Conservation (phyloP, 2,113 vertebrate genomes). For the Pomatorhinus ruficollis region DNA sequence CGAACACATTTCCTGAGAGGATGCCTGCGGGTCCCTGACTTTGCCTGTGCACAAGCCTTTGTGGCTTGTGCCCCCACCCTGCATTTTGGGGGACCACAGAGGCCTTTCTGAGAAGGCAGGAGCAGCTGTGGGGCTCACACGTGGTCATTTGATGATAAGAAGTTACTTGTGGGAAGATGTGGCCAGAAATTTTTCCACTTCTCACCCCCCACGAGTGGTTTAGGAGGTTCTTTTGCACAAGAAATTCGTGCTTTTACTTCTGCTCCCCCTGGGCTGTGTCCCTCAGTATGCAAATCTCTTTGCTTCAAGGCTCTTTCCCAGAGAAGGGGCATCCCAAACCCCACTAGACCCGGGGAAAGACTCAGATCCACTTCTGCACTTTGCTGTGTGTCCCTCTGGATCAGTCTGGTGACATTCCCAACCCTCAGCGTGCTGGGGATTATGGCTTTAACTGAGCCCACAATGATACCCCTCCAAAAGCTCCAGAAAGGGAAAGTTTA, state of each 20-base stretch:
- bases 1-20: neutral
- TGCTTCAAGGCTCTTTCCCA: rapidly evolving
- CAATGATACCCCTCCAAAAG: rapidly evolving
- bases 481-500: rapidly evolving
- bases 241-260: rapidly evolving
- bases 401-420: neutral
- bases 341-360: rapidly evolving
- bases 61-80: rapidly evolving
- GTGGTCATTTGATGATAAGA: neutral
- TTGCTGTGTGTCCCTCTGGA: neutral
- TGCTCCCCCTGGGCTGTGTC: neutral
- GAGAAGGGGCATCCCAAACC: rapidly evolving
- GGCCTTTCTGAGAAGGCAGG: neutral
- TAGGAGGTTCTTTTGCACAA: neutral
- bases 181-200: neutral
- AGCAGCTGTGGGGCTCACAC: rapidly evolving
- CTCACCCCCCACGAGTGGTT: rapidly evolving
- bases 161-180: rapidly evolving
- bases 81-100: neutral
- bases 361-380: neutral
- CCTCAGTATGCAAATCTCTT: neutral
- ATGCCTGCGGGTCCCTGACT: rapidly evolving
- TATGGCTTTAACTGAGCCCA: neutral
- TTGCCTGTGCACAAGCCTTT: rapidly evolving
- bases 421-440: rapidly evolving